These are phyloP conservation scores for Hermetia illucens DNA, from an alignment of 1,140 invertebrate genomes.

Conservation along the genomic window DNA sequence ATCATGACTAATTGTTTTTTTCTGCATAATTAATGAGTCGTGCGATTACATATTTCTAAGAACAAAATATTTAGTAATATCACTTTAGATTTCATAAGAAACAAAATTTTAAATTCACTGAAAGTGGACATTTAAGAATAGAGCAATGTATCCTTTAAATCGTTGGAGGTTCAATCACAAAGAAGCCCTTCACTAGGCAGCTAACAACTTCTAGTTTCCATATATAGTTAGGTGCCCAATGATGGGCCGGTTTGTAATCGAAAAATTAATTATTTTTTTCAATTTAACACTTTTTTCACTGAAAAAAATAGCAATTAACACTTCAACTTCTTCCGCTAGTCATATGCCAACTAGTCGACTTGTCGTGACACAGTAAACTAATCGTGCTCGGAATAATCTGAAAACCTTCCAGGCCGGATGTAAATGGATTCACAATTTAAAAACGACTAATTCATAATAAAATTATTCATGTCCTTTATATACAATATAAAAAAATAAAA, in stretches of 20 bases:
- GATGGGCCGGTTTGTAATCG: conserved; percentile 24
- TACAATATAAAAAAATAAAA: too few species aligned
- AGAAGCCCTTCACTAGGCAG: conserved; percentile 30
- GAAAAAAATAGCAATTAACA: too few species aligned
- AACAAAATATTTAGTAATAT: neutral
- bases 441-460: too few species aligned
- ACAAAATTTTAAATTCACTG: neutral
- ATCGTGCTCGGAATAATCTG: too few species aligned
- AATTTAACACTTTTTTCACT: too few species aligned
- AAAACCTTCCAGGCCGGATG: too few species aligned
- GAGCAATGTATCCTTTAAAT: neutral
- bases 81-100: neutral
- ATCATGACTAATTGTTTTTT: neutral
- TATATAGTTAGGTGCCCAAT: conserved; percentile 23
- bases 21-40: neutral
- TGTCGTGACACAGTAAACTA: too few species aligned
- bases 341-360: too few species aligned
- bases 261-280: too few species aligned
- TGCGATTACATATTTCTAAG: neutral
- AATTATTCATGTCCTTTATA: too few species aligned
- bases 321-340: too few species aligned
- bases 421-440: too few species aligned
- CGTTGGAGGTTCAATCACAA: conserved; percentile 19
- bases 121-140: neutral
- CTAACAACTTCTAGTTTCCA: conserved; percentile 17